These are phyloP conservation scores for Neogale vison DNA, from an alignment of 2,113 vertebrate genomes.

Conservation along the genomic window DNA sequence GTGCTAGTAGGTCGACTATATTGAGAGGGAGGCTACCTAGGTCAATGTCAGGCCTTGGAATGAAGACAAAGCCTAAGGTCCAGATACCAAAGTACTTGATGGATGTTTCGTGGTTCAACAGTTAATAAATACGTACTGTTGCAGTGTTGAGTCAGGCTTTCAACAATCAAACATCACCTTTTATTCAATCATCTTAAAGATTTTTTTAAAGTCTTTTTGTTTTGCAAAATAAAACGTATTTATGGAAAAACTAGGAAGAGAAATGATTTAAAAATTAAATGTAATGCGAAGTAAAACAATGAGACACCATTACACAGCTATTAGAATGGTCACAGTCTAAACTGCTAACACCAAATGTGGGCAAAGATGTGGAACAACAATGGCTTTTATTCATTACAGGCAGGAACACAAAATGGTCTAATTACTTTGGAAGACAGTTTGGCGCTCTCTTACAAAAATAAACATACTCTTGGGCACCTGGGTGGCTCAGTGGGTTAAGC, in stretches of 20 bases:
- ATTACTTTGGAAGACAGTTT: neutral
- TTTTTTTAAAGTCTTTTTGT: conserved; percentile 1
- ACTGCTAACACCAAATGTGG: neutral
- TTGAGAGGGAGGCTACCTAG: neutral
- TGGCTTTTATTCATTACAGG: neutral
- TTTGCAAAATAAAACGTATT: neutral
- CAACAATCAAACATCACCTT: neutral
- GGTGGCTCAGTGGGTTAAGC: too few relatives aligned
- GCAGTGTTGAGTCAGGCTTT: neutral
- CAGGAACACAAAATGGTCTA: neutral
- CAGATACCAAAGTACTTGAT: neutral
- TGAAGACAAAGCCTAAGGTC: neutral
- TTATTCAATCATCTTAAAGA: neutral
- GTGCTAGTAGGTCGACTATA: neutral
- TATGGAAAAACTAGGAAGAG: neutral
- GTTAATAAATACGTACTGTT: neutral
- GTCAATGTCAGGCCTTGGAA: neutral
- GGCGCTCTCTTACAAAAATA: neutral
- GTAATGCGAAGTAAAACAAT: neutral
- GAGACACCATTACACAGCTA: neutral
- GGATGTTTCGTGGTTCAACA: neutral
- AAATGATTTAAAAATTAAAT: neutral
- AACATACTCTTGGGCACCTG: neutral
- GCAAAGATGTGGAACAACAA: neutral
- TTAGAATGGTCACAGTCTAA: neutral